Conservation (phyloP, 92 coral and sea anemone species). For the Phenganax marumi region DNA sequence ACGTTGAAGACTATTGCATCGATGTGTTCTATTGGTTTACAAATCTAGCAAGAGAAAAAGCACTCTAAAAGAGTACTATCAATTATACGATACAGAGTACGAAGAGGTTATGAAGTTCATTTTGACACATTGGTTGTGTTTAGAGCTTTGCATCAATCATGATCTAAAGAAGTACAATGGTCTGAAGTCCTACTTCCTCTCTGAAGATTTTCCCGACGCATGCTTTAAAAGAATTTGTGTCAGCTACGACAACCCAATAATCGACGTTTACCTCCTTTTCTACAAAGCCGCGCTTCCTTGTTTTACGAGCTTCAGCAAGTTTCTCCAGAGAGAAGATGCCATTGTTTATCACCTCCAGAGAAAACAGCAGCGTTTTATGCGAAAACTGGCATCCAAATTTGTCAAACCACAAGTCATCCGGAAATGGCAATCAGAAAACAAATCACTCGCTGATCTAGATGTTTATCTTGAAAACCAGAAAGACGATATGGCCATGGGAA, state of each 20-base stretch:
- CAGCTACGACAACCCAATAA: constrained; percentile 28
- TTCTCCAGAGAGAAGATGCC: constrained; percentile 62
- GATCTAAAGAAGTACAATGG: constrained; percentile 55
- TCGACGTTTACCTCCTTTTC: constrained; percentile 35
- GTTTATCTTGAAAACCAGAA: constrained; percentile 53
- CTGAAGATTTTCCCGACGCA: constrained; percentile 45
- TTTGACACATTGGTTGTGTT: constrained; percentile 47
- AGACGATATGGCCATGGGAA: constrained; percentile 46
- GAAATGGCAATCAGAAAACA: constrained; percentile 44
- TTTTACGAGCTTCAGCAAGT: constrained; percentile 47
- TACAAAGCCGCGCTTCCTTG: no score
- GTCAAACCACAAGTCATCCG: constrained; percentile 35
- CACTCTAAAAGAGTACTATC: constrained; percentile 53
- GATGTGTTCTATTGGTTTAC: constrained; percentile 35
- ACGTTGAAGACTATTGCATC: constrained; percentile 60
- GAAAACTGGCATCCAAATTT: constrained; percentile 51
- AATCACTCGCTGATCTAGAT: constrained; percentile 48
- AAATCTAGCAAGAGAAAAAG: constrained; percentile 61
- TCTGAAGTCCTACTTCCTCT: constrained; percentile 61
- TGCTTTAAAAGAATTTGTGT: constrained; percentile 28
- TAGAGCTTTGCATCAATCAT: constrained; percentile 60
- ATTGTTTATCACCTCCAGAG: constrained; percentile 49
- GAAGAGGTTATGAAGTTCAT: constrained; percentile 44
- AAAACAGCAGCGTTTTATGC: constrained; percentile 33
- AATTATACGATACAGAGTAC: constrained; percentile 51